A percentile compares a stretch with the other conserved stretches of the same genome.
phyloP scores from a whole-genome alignment of 2,888 invertebrate genomes.

The Caenorhabditis parvicauda region DNA sequence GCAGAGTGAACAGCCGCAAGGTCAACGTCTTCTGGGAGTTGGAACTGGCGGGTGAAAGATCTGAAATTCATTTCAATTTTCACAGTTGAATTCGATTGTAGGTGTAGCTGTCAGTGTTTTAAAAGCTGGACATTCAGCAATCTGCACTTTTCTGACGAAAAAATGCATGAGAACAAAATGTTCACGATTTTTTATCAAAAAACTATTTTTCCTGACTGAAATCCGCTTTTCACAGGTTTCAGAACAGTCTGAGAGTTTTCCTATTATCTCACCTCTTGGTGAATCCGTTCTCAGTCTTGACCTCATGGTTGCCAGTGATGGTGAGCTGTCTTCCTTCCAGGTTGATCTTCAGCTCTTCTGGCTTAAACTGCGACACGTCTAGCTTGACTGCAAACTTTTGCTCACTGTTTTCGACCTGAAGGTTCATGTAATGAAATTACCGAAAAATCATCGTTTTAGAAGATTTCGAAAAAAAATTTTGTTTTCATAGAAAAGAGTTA shows the following conservation, averaged over 20 bases:
- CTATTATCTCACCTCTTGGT: constrained; percentile 24
- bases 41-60: constrained; percentile 31
- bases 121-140: no score
- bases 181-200: no score
- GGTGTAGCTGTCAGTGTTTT: background rate
- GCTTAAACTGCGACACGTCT: constrained; percentile 31
- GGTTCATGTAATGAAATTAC: background rate
- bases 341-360: constrained; percentile 37
- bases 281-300: constrained; percentile 24
- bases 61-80: constrained; percentile 9
- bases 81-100: background rate
- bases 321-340: constrained; percentile 29
- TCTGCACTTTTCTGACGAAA: background rate
- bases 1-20: constrained; percentile 16
- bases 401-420: constrained; percentile 18
- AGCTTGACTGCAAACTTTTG: constrained; percentile 28
- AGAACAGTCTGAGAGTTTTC: no score
- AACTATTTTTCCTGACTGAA: background rate
- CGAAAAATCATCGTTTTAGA: background rate
- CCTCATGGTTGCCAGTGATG: constrained; percentile 32
- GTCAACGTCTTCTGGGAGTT: constrained; percentile 30
- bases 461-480: background rate
- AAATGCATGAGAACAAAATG: background rate
- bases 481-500: background rate
- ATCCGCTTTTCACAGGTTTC: background rate